A percentile compares a stretch with the other conserved stretches of the same genome.
Evolutionary conservation across 2,888 invertebrate species (phyloP).

Genomic region (Vesta saturnalis): DNA sequence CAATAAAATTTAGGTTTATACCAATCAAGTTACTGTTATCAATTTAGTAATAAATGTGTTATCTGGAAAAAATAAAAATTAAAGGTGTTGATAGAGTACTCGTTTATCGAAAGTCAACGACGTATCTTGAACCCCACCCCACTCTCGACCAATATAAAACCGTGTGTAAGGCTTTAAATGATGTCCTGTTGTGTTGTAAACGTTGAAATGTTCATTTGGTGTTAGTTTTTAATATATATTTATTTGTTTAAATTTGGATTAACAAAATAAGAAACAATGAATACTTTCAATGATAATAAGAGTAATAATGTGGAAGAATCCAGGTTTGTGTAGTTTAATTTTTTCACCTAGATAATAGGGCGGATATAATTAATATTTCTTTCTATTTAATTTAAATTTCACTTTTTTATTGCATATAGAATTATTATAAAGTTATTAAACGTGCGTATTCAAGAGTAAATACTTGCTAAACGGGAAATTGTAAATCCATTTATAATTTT

Average conservation of each 20-base stretch:
- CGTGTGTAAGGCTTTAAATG: slow-evolving; percentile 27
- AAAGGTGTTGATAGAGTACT: background rate
- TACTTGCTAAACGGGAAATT: slow-evolving; percentile 4
- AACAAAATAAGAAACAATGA: slow-evolving; percentile 42
- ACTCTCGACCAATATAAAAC: slow-evolving; percentile 45
- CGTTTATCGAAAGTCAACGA: background rate
- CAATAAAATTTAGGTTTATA: no score
- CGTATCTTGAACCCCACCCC: slow-evolving; percentile 31
- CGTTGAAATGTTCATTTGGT: slow-evolving; percentile 21
- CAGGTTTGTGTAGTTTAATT: slow-evolving; percentile 43
- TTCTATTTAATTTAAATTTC: no score
- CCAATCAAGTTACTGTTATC: no score
- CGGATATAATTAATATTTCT: background rate
- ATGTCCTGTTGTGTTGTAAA: background rate
- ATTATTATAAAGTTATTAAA: background rate
- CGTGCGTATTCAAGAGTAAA: background rate
- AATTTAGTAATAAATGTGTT: background rate
- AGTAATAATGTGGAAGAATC: slow-evolving; percentile 51
- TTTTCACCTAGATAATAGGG: background rate
- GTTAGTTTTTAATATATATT: slow-evolving; percentile 33
- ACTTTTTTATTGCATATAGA: no score
- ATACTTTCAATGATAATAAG: slow-evolving; percentile 48
- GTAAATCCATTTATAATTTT: background rate
- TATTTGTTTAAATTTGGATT: slow-evolving; percentile 26
- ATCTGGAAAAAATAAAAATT: background rate